These are phyloP conservation scores for Lycocorax pyrrhopterus DNA, from an alignment of 2,113 vertebrate genomes.

Conservation along the genomic window DNA sequence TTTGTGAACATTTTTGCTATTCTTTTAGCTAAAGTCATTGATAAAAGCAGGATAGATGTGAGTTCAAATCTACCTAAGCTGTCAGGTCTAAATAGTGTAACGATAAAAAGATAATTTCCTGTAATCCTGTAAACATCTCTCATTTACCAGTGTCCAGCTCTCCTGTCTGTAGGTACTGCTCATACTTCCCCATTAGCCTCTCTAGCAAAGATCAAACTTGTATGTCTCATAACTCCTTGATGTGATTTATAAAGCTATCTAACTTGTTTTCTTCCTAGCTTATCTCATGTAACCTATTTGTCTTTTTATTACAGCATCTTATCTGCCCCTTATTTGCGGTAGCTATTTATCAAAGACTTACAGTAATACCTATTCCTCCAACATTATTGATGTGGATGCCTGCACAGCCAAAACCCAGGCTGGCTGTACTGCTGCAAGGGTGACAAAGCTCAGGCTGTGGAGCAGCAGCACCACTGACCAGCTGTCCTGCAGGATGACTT, in stretches of 20 bases:
- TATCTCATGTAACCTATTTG: conserved; percentile 32
- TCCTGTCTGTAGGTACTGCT: background rate
- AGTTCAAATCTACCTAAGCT: background rate
- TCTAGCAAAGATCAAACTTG: background rate
- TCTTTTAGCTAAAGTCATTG: background rate
- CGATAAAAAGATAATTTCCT: background rate
- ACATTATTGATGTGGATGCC: background rate
- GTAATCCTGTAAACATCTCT: background rate
- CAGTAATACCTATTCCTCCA: background rate
- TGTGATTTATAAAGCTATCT: conserved; percentile 57
- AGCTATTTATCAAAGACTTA: conserved; percentile 32
- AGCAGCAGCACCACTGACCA: background rate
- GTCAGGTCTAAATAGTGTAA: background rate
- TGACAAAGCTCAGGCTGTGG: background rate
- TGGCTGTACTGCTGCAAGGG: fast-evolving
- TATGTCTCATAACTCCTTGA: background rate
- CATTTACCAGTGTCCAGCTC: background rate
- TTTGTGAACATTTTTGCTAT: background rate
- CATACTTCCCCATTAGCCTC: background rate
- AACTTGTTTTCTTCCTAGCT: conserved; percentile 8
- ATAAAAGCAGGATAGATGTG: background rate
- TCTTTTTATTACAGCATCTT: conserved; percentile 50
- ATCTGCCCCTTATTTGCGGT: conserved; percentile 31
- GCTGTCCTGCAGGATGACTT: fast-evolving
- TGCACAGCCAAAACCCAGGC: background rate